These are phyloP conservation scores for Pimephales promelas DNA, from an alignment of 2,113 vertebrate species.

Conservation along the genomic window DNA sequence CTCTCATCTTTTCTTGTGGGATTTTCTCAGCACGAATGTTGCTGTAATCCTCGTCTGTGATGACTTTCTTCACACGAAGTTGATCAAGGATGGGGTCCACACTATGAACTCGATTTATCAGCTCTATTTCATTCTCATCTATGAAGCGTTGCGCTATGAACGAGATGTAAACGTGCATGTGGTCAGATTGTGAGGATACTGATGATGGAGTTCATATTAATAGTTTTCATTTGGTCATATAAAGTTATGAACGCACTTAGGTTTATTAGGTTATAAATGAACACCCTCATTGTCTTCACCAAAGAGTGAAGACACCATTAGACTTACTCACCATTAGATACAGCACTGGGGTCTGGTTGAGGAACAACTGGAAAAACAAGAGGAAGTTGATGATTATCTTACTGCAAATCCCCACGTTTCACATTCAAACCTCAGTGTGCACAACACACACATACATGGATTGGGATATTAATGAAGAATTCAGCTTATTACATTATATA, in stretches of 20 bases:
- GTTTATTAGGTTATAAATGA: neutral
- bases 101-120: slow-evolving; percentile 49
- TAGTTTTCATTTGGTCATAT: too few relatives aligned
- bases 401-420: neutral
- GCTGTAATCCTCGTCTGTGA: slow-evolving; percentile 27
- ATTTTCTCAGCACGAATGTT: neutral
- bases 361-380: neutral
- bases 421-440: neutral
- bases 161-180: neutral
- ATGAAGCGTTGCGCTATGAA: slow-evolving; percentile 55
- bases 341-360: neutral
- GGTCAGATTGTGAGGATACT: neutral
- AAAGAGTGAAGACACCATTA: neutral
- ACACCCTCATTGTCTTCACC: neutral
- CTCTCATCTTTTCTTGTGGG: slow-evolving; percentile 27
- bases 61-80: slow-evolving; percentile 25
- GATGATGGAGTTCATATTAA: neutral
- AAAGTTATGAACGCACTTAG: too few relatives aligned
- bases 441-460: neutral
- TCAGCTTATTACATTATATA: neutral
- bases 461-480: neutral
- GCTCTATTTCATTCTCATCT: neutral
- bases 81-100: slow-evolving; percentile 58
- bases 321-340: neutral
- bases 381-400: neutral